Base-by-base conservation (phyloP, 2,888 invertebrate species). In the Plutella xylostella region DNA sequence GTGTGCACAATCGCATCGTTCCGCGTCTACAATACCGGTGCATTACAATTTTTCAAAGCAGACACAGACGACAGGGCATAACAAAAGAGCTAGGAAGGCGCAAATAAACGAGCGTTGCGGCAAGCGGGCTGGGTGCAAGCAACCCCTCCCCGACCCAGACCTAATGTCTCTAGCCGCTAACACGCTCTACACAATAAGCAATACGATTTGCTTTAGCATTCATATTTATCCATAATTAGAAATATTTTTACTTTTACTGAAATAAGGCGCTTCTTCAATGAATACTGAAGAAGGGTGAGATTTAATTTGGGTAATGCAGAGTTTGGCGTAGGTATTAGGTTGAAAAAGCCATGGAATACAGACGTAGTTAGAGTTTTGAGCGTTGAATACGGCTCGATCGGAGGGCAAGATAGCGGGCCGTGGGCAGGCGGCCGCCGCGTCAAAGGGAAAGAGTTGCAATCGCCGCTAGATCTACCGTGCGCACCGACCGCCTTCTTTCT, bases 21-120 rank as follows among this genome's bases (percentile, higher is more conserved):
- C 66, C 66, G 68, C 58, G 63, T 71, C 67, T 68, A 77, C 79
- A 75, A 74, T 72, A 63, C 70, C 62, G 72, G 71, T 70, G 72
- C 73, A 78, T 77, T 74, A 79, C 79, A 79, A 78, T 79, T 80
- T 82, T 79, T 77, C 77, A 77, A 74, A 74, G 72, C 78, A 75
- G 76, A 77, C 72, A 76, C 70, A 72, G 63, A 72, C 78, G 72
- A 75, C 76, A 71, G 68, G 66, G 72, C 72, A 63, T 70, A 79
- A 80, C 79, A 80, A 82, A 77, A 75, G 79, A 76, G 73, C 69
- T 72, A 70, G 72, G 68, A 78, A 79, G 74, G 74, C 72, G 72
- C 76, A 77, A 77, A 78, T 77, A 78, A 79, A 77, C 76, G 77
- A 76, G 74, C 73, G 62, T 63, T 72, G 73, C 69, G 67, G 70